phyloP scores from a whole-genome alignment of 2,113 vertebrate genomes.

The Sminthopsis crassicaudata region DNA sequence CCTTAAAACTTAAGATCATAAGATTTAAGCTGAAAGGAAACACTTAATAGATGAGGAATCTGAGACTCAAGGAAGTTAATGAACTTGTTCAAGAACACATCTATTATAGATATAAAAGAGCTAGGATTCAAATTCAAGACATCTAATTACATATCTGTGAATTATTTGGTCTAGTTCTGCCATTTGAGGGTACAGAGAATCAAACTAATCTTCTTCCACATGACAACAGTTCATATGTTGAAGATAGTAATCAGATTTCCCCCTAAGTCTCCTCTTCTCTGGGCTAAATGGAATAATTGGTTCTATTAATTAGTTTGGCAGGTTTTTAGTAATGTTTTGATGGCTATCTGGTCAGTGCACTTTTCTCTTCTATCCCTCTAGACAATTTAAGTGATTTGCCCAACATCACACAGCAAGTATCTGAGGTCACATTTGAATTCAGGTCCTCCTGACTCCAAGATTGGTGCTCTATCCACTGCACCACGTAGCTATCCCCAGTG shows the following conservation, averaged over 20 bases:
- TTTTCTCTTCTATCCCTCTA: no score
- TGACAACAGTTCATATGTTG: background rate
- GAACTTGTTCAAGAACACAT: background rate
- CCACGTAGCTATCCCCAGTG: background rate
- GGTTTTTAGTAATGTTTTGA: background rate
- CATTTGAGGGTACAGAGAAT: background rate
- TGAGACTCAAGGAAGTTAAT: background rate
- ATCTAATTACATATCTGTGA: background rate
- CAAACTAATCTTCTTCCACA: background rate
- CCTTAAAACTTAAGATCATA: background rate
- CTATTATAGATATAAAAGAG: background rate
- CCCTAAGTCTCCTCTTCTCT: background rate
- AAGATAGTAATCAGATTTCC: background rate
- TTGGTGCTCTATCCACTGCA: no score
- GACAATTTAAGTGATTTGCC: no score
- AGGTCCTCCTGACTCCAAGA: no score
- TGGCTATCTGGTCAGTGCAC: background rate
- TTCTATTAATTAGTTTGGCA: background rate
- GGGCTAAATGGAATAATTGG: background rate
- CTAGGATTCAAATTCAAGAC: background rate
- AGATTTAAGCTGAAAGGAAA: background rate
- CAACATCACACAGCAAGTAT: no score
- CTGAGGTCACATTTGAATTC: no score
- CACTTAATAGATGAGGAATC: background rate
- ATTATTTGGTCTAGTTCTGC: background rate